Conservation (phyloP, 2,888 invertebrate species). For the Nomada ruficornis region DNA sequence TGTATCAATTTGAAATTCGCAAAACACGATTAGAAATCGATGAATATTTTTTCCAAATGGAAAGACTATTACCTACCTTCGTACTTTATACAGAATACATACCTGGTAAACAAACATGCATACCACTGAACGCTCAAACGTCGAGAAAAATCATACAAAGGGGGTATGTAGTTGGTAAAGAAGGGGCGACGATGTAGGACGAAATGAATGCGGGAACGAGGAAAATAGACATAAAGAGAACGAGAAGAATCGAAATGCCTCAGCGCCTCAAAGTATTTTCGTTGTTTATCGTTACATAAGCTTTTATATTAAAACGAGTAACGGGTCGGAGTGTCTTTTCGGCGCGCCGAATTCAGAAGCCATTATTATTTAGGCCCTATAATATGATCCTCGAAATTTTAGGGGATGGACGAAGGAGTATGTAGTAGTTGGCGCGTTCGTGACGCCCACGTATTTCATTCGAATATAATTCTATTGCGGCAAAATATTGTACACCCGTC, state of each 20-base stretch:
- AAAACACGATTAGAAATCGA: too few species aligned
- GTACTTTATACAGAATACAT: too few species aligned
- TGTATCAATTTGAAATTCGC: too few species aligned
- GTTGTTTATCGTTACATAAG: constrained; percentile 64
- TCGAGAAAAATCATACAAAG: too few species aligned
- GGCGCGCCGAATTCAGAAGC: constrained; percentile 64
- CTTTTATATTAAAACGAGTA: constrained; percentile 56
- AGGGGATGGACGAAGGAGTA: not conserved
- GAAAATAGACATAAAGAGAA: too few species aligned
- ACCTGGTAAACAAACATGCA: too few species aligned
- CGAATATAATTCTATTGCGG: constrained; percentile 1
- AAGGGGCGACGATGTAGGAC: constrained; percentile 7
- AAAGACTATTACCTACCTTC: too few species aligned
- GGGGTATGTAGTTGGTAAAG: not conserved
- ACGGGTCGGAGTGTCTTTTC: constrained; percentile 65
- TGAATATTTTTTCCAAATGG: too few species aligned
- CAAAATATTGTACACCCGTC: too few species aligned
- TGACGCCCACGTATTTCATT: not conserved
- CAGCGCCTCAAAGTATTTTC: constrained; percentile 61
- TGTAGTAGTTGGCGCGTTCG: constrained; percentile 11
- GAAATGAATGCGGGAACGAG: not conserved
- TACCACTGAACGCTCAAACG: too few species aligned
- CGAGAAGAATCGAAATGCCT: constrained; percentile 32
- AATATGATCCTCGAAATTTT: not conserved
- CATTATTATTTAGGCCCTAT: not conserved